These are phyloP conservation scores for Austrolebias charrua DNA, from an alignment of 2,797 vertebrate genomes.

Conservation along the genomic window DNA sequence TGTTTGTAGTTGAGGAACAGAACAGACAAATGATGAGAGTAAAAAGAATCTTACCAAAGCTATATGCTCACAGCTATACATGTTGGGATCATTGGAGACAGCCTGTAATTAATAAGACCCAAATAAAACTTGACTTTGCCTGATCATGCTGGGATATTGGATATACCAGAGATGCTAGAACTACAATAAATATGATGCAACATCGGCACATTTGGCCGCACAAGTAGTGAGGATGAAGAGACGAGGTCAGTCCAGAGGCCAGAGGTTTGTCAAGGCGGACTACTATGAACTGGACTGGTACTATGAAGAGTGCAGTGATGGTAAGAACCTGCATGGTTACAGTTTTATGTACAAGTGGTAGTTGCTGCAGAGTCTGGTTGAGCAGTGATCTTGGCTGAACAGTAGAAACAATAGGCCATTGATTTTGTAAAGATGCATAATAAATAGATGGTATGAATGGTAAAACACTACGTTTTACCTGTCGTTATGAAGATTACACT, in stretches of 20 bases:
- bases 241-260: constrained; percentile 93
- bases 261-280: constrained; percentile 97
- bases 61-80: constrained; percentile 45
- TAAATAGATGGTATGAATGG: too few species aligned
- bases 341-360: constrained; percentile 2
- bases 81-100: constrained; percentile 43
- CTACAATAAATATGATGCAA: constrained; percentile 37
- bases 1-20: constrained; percentile 39
- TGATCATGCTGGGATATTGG: constrained; percentile 42
- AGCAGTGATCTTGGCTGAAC: not conserved
- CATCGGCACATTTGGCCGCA: constrained; percentile 30
- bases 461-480: not conserved
- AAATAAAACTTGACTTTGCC: constrained; percentile 25
- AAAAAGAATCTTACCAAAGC: constrained; percentile 17
- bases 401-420: not conserved
- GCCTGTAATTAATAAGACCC: constrained; percentile 13
- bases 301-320: constrained; percentile 98
- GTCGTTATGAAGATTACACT: not conserved
- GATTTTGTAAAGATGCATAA: not conserved
- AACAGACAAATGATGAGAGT: constrained; percentile 39
- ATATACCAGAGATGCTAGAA: constrained; percentile 20
- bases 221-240: constrained; percentile 74
- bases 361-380: constrained; percentile 1
- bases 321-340: constrained; percentile 75
- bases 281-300: constrained; percentile 99